These are phyloP conservation scores for Astreopora myriophthalma DNA, from an alignment of 64 coral and sea anemone species.

Conservation along the genomic window DNA sequence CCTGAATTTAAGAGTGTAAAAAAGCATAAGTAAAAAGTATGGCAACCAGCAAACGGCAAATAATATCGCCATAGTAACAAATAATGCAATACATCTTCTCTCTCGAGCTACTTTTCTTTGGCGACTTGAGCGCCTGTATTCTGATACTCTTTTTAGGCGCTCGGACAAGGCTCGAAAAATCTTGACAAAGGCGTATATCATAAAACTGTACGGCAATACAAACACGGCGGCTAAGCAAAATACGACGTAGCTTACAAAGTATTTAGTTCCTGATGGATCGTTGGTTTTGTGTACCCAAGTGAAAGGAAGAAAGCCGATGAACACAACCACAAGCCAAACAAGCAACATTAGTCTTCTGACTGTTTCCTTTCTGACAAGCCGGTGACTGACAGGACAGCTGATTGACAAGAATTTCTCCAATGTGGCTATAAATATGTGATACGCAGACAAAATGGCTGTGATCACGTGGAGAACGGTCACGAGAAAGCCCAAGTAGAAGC, in stretches of 20 bases:
- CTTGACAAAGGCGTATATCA: slow-evolving; percentile 32
- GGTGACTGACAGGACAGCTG: neutral
- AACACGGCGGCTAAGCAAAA: neutral
- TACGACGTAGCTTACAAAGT: neutral
- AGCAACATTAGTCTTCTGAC: neutral
- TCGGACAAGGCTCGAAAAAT: neutral
- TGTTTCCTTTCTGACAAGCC: neutral
- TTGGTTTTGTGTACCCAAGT: neutral
- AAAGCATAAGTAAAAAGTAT: neutral
- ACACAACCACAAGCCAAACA: neutral
- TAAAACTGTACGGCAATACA: slow-evolving; percentile 15
- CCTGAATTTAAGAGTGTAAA: neutral
- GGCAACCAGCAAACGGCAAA: slow-evolving; percentile 32
- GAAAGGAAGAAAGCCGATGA: slow-evolving; percentile 31
- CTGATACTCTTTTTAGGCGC: neutral
- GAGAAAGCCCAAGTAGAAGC: neutral
- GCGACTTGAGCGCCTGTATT: neutral
- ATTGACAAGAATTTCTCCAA: slow-evolving; percentile 19
- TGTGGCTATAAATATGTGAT: slow-evolving; percentile 10
- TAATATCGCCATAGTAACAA: slow-evolving; percentile 1
- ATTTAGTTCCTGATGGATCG: neutral
- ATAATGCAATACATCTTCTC: neutral
- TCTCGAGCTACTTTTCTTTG: neutral
- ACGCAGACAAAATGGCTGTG: neutral
- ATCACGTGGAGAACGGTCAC: neutral